Conservation (phyloP, 2,797 vertebrate genomes). For the Pangasius krempfi region DNA sequence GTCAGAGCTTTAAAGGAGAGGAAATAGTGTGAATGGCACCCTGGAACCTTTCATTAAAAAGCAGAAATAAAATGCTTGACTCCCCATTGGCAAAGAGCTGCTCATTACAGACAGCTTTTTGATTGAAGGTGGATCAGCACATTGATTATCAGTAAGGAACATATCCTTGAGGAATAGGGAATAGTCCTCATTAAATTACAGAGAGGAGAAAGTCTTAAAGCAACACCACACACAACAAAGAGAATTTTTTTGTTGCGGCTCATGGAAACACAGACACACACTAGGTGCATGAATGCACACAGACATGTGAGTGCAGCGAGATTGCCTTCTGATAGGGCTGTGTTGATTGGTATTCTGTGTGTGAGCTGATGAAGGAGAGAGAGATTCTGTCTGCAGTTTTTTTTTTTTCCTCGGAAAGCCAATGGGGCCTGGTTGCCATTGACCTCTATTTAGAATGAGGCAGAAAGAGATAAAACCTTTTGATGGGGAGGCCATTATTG, state of each 20-base stretch:
- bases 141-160: conserved; percentile 40
- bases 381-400: conserved; percentile 59
- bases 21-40: background rate
- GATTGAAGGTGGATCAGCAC: conserved; percentile 24
- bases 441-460: conserved; percentile 73
- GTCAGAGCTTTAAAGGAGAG: conserved; percentile 18
- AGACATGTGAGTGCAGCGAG: conserved; percentile 8
- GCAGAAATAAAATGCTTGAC: conserved; percentile 25
- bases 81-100: conserved; percentile 17
- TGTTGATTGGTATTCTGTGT: conserved; percentile 46
- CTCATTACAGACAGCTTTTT: conserved; percentile 37
- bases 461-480: conserved; percentile 67
- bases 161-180: conserved; percentile 24
- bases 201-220: conserved; percentile 10
- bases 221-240: background rate
- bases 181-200: conserved; percentile 36
- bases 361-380: conserved; percentile 30
- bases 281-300: conserved; percentile 3
- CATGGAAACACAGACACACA: background rate
- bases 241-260: background rate
- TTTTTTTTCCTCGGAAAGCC: conserved; percentile 41
- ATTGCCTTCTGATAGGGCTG: conserved; percentile 27
- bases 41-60: conserved; percentile 37
- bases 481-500: conserved; percentile 68
- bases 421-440: conserved; percentile 59